Evolutionary conservation across 2,113 vertebrate genomes (phyloP), one percentile per base, ranked within the genome.

Genomic region (Istiophorus platypterus): DNA sequence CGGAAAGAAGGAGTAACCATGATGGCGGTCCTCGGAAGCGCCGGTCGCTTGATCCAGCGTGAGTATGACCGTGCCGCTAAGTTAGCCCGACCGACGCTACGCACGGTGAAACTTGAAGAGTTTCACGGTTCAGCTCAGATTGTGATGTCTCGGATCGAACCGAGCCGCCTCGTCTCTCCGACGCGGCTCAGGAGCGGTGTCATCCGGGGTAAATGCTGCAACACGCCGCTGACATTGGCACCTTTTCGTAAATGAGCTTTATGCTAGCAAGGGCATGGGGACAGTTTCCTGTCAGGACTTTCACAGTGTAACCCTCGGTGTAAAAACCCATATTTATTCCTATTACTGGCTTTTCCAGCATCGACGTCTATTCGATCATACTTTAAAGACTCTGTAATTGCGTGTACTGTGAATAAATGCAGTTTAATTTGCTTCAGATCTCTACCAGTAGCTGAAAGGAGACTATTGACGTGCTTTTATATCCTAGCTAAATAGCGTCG

Each of bases 21-120:
- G 72, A 95, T 95, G 94, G 84, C 93, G n/a, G 87, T 83, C 10
- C 68, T 94, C 47, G 93, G 92, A 57, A 92, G 89, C 62, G 84
- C 89, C 41, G 81, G 87, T 45, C 93, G 95, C 72, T 42, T 94
- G 42, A 26, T 92, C 8, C 85, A 89, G 54, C 67, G 94, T 95
- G 82, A 95, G 94, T 95, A 47, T 37, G 26, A 26, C 17, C 68
- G 37, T 63, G n/a, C 64, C 47, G 80, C 64, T 74, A 49, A 68
- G 20, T 42, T 64, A 87, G 76, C 77, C 57, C 8, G 0, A 5
- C 39, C 14, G 0, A 27, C 64, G 29, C 56, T 12, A 26, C 3
- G 14, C 29, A 22, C 0, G 4, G 17, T n/a, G 34, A 7, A 70
- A 15, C 7, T 27, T 27, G 2, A 58, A 74, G 20, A 68, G 67